Base-by-base conservation (phyloP, 2,888 invertebrate species). In the Athrips mouffetella region DNA sequence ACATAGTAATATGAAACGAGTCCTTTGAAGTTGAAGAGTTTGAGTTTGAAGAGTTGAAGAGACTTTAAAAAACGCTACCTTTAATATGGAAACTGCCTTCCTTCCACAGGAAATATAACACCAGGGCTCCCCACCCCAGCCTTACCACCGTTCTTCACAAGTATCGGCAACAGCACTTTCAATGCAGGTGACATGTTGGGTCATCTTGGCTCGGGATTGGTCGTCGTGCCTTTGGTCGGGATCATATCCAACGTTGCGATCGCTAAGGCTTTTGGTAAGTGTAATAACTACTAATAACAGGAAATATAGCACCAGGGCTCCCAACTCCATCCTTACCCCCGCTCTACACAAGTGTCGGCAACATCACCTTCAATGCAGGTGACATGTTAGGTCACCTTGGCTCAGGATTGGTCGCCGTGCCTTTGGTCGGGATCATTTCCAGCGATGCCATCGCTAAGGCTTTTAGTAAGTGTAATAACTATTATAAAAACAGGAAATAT, bases 371-470 rank as follows among this genome's bases (percentile, higher is more conserved):
- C 31, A 71, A 73, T 0, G 89, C 91, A 15, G 62, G 73, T 0
- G 89, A 90, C 1, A 92, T 93, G 89, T 62, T 91, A 0, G 73
- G 89, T 48, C 89, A 91, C 62, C 82, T 95, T 44, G 93, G 93
- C 0, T 83, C 91, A 27, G 94, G 94, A 0, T 80, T 95, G 27
- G 62, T 91, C 16, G 89, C 95, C 2, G 91, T 95, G 1, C 94
- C 95, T 0, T 74, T 95, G 18, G 89, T 96, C 18, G 93, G 93
- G 1, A 91, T 95, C 48, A 90, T 96, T 40, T 93, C 93, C 45
- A 93, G 94, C 59, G 92, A 95, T 31, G 95, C 95, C 2, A 95
- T 96, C 54, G 94, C 94, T n/a, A 95, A 95, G 79, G 92, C 94
- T 48, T 95, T 95, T 76, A 91, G 95, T 94, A 84, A 91, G 91